Conservation (phyloP, 2,888 invertebrate genomes). For the Eumacrocentrus americanus region DNA sequence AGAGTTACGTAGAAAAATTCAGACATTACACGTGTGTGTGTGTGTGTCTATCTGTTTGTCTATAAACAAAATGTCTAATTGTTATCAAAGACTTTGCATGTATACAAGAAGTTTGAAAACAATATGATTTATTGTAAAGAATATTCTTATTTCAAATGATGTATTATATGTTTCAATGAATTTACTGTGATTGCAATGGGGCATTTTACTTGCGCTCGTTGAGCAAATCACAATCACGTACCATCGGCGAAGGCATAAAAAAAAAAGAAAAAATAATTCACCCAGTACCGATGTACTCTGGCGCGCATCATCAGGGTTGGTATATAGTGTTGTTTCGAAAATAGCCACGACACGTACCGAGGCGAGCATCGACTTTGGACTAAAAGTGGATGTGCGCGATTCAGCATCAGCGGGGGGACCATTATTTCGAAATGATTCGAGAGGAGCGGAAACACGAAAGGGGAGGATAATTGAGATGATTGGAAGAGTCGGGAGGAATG, state of each 20-base stretch:
- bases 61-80: too few relatives aligned
- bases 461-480: conserved; percentile 40
- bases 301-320: not conserved
- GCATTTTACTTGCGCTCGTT: not conserved
- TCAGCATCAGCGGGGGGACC: conserved; percentile 17
- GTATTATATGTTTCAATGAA: too few relatives aligned
- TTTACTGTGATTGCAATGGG: not conserved
- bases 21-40: too few relatives aligned
- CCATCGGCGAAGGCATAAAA: not conserved
- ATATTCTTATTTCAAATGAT: too few relatives aligned
- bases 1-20: too few relatives aligned
- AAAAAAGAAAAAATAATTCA: not conserved
- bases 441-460: conserved; percentile 36
- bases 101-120: too few relatives aligned
- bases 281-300: too few relatives aligned
- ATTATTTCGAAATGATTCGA: conserved; percentile 32
- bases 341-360: conserved; percentile 11
- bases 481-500: conserved; percentile 24
- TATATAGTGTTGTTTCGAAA: conserved; percentile 18
- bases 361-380: conserved; percentile 20
- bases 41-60: too few relatives aligned
- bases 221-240: conserved; percentile 1
- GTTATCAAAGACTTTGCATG: too few relatives aligned
- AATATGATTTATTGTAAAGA: too few relatives aligned
- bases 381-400: conserved; percentile 16